phyloP scores from a whole-genome alignment of 2,113 vertebrate species.

The Microcebus tavaratra region DNA sequence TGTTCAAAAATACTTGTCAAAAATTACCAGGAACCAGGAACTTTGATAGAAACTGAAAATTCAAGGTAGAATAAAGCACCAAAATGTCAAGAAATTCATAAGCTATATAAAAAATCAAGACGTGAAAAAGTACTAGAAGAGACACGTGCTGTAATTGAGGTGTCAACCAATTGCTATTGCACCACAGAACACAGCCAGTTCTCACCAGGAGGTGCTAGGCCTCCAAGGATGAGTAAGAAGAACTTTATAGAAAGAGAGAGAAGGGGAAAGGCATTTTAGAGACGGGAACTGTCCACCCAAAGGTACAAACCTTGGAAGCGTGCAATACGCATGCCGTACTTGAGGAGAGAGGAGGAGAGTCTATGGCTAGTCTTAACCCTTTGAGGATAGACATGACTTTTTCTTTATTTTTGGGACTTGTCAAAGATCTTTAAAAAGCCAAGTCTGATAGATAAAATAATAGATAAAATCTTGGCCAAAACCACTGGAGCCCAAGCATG shows the following conservation, averaged over 20 bases:
- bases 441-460: not conserved
- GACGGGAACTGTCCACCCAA: not conserved
- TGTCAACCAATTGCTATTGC: not conserved
- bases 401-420: not conserved
- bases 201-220: not conserved
- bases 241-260: not conserved
- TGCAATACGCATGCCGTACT: too few relatives aligned
- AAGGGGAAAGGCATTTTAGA: not conserved
- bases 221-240: not conserved
- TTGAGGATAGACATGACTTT: not conserved
- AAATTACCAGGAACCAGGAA: not conserved
- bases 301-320: not conserved
- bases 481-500: not conserved
- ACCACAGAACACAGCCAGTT: not conserved
- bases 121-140: not conserved
- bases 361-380: not conserved
- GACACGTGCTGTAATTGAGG: not conserved
- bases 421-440: not conserved
- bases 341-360: not conserved
- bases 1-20: not conserved
- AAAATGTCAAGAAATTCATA: not conserved
- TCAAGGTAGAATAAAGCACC: not conserved
- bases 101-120: not conserved
- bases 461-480: not conserved
- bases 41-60: not conserved